phyloP scores from a whole-genome alignment of 2,888 invertebrate species.

The Elysia crispata region DNA sequence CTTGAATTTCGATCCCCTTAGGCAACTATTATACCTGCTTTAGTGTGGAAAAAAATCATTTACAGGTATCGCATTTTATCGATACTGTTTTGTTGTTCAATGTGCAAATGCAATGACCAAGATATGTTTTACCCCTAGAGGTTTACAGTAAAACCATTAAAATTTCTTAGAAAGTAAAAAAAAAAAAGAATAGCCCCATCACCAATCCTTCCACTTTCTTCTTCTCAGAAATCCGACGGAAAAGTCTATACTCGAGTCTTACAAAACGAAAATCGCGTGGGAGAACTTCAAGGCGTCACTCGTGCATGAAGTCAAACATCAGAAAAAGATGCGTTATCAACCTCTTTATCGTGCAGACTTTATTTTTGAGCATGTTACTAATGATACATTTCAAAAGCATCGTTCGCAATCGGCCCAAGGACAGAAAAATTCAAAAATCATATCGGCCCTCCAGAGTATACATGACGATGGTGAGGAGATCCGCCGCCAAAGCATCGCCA shows the following conservation, averaged over 20 bases:
- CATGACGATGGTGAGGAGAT: neutral
- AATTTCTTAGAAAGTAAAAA: neutral
- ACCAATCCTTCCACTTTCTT: slow-evolving; percentile 28
- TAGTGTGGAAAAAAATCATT: no score
- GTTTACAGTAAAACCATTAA: neutral
- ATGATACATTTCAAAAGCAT: neutral
- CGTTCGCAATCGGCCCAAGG: neutral
- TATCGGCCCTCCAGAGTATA: slow-evolving; percentile 21
- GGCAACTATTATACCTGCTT: no score
- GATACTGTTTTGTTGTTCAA: neutral
- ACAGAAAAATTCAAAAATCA: slow-evolving; percentile 1
- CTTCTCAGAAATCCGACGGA: slow-evolving; percentile 60
- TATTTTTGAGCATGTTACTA: no score
- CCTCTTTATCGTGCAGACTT: neutral
- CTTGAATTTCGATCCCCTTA: no score
- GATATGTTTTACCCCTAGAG: neutral
- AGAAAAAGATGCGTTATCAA: slow-evolving; percentile 19
- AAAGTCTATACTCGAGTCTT: slow-evolving; percentile 58
- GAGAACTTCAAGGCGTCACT: slow-evolving; percentile 58
- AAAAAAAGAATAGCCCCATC: neutral
- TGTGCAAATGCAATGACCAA: neutral
- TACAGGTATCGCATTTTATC: neutral
- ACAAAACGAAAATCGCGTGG: slow-evolving; percentile 60
- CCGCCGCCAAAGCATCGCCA: neutral
- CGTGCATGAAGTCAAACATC: slow-evolving; percentile 36